These are phyloP conservation scores for Pionites leucogaster DNA, from an alignment of 2,113 vertebrate genomes.

Conservation along the genomic window DNA sequence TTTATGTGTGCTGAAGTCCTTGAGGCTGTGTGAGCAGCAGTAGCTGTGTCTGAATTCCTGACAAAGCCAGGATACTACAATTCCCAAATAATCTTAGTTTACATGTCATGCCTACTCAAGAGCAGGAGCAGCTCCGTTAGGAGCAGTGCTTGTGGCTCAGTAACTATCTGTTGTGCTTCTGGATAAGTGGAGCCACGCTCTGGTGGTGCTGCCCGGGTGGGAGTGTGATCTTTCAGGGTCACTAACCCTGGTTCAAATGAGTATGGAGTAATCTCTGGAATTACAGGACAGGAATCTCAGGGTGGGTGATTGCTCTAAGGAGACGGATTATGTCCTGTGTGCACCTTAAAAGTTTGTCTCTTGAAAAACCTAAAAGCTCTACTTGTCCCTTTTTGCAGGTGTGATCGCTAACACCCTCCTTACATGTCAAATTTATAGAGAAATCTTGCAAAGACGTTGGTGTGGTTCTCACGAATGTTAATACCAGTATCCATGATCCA, in stretches of 20 bases:
- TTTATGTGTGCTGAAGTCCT: not conserved
- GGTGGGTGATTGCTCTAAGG: not conserved
- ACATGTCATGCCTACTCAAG: not conserved
- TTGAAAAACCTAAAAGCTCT: not conserved
- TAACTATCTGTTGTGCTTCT: not conserved
- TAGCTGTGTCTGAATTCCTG: not conserved
- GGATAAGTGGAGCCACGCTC: not conserved
- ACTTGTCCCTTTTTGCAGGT: not conserved
- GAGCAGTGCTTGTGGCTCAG: not conserved
- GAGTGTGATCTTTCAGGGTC: not conserved
- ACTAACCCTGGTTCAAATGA: not conserved
- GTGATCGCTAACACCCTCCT: not conserved
- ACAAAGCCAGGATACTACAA: not conserved
- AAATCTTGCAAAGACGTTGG: not conserved
- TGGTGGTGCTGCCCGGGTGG: not conserved
- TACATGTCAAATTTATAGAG: not conserved
- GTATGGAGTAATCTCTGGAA: not conserved
- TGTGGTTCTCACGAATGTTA: not conserved
- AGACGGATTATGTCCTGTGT: not conserved
- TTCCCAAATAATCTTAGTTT: not conserved
- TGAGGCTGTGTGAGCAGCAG: not conserved
- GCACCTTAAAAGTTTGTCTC: not conserved
- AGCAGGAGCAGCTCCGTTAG: not conserved
- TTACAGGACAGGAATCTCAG: not conserved
- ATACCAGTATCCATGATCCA: rapidly evolving